phyloP scores from a whole-genome alignment of 1,140 invertebrate species.

The Aphelenchoides avenae region DNA sequence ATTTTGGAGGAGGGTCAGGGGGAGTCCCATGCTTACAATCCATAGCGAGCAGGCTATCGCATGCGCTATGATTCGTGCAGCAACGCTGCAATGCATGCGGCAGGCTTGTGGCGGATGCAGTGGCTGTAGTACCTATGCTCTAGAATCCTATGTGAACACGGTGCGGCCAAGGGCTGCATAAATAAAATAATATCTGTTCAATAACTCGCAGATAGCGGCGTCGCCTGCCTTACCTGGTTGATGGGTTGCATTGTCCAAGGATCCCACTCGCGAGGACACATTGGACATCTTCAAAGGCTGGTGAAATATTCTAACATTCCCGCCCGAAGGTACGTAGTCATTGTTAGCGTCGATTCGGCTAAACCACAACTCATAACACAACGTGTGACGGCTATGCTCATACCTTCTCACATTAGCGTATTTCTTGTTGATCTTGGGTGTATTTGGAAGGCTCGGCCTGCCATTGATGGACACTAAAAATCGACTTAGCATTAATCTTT shows the following conservation, averaged over 20 bases:
- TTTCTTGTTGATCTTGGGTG: slow-evolving; percentile 11
- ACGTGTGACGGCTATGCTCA: background rate
- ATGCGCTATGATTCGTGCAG: no score
- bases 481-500: no score
- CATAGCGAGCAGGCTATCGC: no score
- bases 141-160: no score
- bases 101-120: no score
- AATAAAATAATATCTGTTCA: no score
- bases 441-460: slow-evolving; percentile 4
- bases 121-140: no score
- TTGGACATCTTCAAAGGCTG: slow-evolving; percentile 50
- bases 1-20: no score
- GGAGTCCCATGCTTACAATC: no score
- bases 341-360: slow-evolving; percentile 27
- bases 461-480: no score
- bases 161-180: no score
- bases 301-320: slow-evolving; percentile 32
- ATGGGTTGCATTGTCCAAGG: slow-evolving; percentile 54
- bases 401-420: slow-evolving; percentile 2
- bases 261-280: slow-evolving; percentile 54
- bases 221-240: slow-evolving; percentile 52
- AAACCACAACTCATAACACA: slow-evolving; percentile 2
- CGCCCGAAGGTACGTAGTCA: slow-evolving; percentile 21
- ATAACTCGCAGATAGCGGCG: slow-evolving; percentile 24
- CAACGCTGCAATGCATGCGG: no score